Percentiles rank a stretch among this genome's conserved stretches.
Evolutionary conservation across 2,888 invertebrate species (phyloP).

Genomic region (Zygogramma bicolorata): DNA sequence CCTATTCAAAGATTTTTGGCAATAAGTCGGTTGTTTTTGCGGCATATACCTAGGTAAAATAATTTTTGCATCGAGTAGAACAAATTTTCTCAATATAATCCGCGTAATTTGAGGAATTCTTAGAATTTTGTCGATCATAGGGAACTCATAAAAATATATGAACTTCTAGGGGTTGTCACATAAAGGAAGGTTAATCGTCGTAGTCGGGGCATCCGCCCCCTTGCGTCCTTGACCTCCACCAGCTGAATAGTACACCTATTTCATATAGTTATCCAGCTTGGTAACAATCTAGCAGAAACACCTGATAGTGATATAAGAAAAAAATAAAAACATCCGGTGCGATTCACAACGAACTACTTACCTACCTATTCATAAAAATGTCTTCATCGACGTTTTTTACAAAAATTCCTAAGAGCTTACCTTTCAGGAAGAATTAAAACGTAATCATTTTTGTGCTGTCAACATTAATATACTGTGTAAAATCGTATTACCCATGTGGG

Average conservation of each 20-base stretch:
- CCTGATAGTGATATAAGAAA: slow-evolving; percentile 20
- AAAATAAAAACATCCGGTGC: slow-evolving; percentile 26
- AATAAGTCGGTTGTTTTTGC: no score
- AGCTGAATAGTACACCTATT: slow-evolving; percentile 50
- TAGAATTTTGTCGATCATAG: neutral
- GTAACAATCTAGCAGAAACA: slow-evolving; percentile 40
- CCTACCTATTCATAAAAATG: neutral
- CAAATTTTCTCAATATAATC: no score
- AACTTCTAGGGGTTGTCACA: slow-evolving; percentile 29
- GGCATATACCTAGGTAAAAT: no score
- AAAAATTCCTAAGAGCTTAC: slow-evolving; percentile 22
- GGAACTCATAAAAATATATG: neutral
- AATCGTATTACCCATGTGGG: slow-evolving; percentile 14
- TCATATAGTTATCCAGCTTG: slow-evolving; percentile 40
- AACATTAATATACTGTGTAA: no score
- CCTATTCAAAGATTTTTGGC: no score
- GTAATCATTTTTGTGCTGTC: slow-evolving; percentile 12
- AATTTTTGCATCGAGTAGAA: no score
- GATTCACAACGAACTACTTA: neutral
- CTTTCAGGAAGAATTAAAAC: slow-evolving; percentile 22
- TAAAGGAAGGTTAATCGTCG: slow-evolving; percentile 22
- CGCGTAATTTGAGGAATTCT: no score
- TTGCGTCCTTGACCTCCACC: slow-evolving; percentile 58
- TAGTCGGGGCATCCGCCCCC: slow-evolving; percentile 56
- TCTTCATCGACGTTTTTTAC: neutral